Conservation (phyloP, 2,797 vertebrate genomes). For the Cyclura pinguis region DNA sequence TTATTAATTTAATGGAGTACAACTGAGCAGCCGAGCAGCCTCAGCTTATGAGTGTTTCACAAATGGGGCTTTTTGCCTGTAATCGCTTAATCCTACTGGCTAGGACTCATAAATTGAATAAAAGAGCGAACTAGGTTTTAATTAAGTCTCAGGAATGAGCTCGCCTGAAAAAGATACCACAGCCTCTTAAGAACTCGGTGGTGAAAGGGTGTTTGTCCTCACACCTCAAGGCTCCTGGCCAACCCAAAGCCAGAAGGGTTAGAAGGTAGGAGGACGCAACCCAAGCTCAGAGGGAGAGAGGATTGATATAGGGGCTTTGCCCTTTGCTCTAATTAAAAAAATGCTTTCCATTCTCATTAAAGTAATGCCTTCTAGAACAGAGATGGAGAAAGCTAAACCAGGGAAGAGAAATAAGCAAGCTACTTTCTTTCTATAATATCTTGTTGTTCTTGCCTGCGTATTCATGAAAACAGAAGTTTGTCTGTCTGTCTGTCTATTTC, state of each 20-base stretch:
- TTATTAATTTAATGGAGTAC: constrained; percentile 95
- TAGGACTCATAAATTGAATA: constrained; percentile 92
- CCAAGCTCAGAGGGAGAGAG: constrained; percentile 74
- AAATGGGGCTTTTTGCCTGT: constrained; percentile 92
- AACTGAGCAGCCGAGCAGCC: constrained; percentile 86
- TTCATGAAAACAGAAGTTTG: background rate
- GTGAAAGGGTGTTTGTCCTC: constrained; percentile 78
- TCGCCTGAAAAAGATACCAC: constrained; percentile 82
- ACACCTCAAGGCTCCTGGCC: constrained; percentile 67
- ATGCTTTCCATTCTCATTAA: constrained; percentile 39
- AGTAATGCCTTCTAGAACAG: constrained; percentile 41
- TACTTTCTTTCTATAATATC: background rate
- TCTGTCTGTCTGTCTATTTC: background rate
- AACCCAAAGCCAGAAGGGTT: constrained; percentile 32
- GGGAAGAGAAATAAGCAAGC: background rate
- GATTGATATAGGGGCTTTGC: constrained; percentile 62
- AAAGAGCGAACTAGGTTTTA: constrained; percentile 93
- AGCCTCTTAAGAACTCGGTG: constrained; percentile 76
- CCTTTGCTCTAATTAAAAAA: constrained; percentile 73
- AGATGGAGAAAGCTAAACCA: background rate
- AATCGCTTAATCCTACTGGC: constrained; percentile 98
- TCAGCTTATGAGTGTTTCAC: constrained; percentile 93
- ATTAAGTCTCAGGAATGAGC: constrained; percentile 92
- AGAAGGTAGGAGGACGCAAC: constrained; percentile 60
- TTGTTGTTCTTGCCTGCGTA: background rate